phyloP scores from a whole-genome alignment of 2,888 invertebrate genomes.

The Eucriotettix oculatus region DNA sequence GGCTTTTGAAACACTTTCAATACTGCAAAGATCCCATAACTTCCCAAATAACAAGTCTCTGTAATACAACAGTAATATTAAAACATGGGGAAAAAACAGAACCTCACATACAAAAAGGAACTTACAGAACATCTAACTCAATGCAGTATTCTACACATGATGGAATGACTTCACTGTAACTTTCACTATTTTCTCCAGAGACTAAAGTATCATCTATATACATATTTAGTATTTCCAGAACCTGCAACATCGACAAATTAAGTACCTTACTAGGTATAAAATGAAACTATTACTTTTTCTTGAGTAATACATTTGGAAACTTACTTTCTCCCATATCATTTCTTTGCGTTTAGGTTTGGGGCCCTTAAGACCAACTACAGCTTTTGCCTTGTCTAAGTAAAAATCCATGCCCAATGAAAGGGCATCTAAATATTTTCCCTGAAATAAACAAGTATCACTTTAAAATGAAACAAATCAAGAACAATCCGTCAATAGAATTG shows the following conservation, averaged over 20 bases:
- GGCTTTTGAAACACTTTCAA: slow-evolving; percentile 33
- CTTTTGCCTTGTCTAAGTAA: slow-evolving; percentile 42
- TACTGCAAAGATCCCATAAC: slow-evolving; percentile 34
- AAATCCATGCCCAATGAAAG: slow-evolving; percentile 40
- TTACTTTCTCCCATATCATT: slow-evolving; percentile 26
- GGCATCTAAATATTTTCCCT: slow-evolving; percentile 38
- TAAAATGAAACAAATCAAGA: not conserved
- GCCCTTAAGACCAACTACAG: slow-evolving; percentile 37
- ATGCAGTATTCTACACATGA: slow-evolving; percentile 31
- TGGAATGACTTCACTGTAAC: slow-evolving; percentile 25
- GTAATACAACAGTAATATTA: slow-evolving; percentile 4
- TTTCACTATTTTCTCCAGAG: slow-evolving; percentile 12
- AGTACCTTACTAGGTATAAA: no score
- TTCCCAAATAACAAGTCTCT: slow-evolving; percentile 30
- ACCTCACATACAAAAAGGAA: not conserved
- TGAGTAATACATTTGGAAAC: not conserved
- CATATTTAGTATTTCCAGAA: slow-evolving; percentile 21
- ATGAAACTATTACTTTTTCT: no score
- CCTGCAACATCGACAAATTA: slow-evolving; percentile 14
- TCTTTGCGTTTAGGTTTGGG: slow-evolving; percentile 28
- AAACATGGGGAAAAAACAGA: not conserved
- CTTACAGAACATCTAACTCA: slow-evolving; percentile 33
- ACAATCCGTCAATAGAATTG: not conserved
- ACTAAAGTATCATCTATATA: slow-evolving; percentile 20
- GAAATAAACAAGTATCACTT: slow-evolving; percentile 2